phyloP scores from a whole-genome alignment of 2,888 invertebrate species.

The Nymphalis urticae region DNA sequence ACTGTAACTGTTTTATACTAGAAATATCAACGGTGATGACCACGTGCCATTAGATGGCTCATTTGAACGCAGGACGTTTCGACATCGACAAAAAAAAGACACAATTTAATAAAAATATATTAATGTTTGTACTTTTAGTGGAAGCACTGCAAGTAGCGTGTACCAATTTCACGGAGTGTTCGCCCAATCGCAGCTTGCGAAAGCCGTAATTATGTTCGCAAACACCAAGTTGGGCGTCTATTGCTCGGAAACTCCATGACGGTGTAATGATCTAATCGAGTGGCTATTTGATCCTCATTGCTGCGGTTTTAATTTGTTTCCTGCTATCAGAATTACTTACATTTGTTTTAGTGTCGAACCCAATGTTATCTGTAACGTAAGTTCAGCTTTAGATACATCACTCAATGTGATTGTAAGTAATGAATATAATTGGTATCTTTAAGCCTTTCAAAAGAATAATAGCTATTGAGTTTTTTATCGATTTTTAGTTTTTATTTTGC shows the following conservation, averaged over 20 bases:
- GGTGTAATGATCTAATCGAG: constrained; percentile 46
- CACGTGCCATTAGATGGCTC: too few species aligned
- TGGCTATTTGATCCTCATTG: constrained; percentile 22
- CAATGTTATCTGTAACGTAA: too few species aligned
- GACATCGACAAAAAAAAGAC: too few species aligned
- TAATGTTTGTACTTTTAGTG: constrained; percentile 38
- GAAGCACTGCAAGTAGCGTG: constrained; percentile 50
- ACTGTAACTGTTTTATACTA: too few species aligned
- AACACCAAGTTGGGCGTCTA: constrained; percentile 49
- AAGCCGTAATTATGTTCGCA: constrained; percentile 63
- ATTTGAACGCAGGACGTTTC: too few species aligned
- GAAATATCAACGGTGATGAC: too few species aligned
- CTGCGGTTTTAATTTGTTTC: constrained; percentile 10
- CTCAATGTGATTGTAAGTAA: too few species aligned
- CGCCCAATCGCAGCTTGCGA: constrained; percentile 56
- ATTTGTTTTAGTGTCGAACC: not conserved
- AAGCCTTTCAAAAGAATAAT: too few species aligned
- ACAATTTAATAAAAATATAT: not conserved
- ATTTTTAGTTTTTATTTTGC: too few species aligned
- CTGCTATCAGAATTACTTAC: not conserved
- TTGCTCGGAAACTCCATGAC: constrained; percentile 46
- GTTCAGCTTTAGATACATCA: too few species aligned
- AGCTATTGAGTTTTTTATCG: too few species aligned
- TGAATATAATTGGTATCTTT: too few species aligned
- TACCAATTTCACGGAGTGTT: constrained; percentile 62